Conservation (phyloP, 2,797 vertebrate species). For the Carcharodon carcharias region DNA sequence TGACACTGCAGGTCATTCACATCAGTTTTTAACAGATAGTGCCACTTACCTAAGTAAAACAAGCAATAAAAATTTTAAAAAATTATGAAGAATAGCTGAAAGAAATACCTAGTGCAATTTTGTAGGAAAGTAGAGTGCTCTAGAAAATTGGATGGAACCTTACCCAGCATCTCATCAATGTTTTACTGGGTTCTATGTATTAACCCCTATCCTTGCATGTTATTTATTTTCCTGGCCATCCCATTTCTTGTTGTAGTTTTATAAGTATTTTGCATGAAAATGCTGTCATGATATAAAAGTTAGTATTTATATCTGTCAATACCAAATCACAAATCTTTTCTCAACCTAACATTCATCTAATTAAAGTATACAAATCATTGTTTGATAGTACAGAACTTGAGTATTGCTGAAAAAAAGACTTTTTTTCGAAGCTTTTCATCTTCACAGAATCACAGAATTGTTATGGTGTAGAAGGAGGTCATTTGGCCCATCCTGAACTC, state of each 20-base stretch:
- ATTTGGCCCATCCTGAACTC: too few relatives aligned
- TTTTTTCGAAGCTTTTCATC: too few relatives aligned
- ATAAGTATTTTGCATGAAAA: not conserved
- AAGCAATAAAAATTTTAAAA: not conserved
- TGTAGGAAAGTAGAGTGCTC: not conserved
- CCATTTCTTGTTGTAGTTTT: not conserved
- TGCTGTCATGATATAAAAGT: not conserved
- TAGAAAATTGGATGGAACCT: not conserved
- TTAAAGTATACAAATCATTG: not conserved
- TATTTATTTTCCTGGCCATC: not conserved
- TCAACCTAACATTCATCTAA: not conserved
- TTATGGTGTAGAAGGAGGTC: too few relatives aligned
- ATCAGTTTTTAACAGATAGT: not conserved
- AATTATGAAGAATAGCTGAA: not conserved
- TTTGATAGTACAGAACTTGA: too few relatives aligned
- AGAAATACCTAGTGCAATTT: not conserved
- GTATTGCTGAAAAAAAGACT: too few relatives aligned
- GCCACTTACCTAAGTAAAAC: not conserved
- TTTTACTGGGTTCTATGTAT: not conserved
- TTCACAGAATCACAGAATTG: too few relatives aligned
- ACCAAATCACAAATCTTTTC: not conserved
- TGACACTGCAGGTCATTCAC: not conserved
- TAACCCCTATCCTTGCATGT: not conserved
- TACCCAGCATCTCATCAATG: not conserved
- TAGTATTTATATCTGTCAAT: not conserved